These are phyloP conservation scores for Macroramphosus scolopax DNA, from an alignment of 2,797 vertebrate genomes.

Conservation along the genomic window DNA sequence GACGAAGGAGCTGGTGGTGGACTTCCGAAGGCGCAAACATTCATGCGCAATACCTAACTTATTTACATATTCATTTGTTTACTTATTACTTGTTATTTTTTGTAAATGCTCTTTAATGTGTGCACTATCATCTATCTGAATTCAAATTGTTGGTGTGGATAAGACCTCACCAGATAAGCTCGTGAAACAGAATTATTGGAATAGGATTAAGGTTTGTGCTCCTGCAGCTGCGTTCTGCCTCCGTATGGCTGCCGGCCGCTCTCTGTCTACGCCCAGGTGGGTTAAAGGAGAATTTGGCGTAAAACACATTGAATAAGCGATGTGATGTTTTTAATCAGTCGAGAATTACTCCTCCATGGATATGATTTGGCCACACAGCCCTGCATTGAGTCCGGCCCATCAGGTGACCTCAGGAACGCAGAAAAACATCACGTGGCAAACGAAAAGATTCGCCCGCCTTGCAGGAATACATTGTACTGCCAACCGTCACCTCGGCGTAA, in stretches of 20 bases:
- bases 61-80: no score
- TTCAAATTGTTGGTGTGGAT: neutral
- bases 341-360: slow-evolving; percentile 64
- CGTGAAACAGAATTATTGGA: neutral
- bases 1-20: no score
- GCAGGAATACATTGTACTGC: slow-evolving; percentile 70
- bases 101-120: no score
- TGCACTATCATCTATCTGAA: no score
- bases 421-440: slow-evolving; percentile 81
- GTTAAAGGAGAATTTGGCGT: slow-evolving; percentile 28
- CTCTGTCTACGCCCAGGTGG: slow-evolving; percentile 22
- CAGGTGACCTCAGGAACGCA: slow-evolving; percentile 84
- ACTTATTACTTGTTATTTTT: no score
- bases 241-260: slow-evolving; percentile 9
- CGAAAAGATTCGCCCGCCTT: slow-evolving; percentile 52
- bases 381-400: slow-evolving; percentile 76
- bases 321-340: slow-evolving; percentile 70
- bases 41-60: no score
- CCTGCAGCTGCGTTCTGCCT: neutral
- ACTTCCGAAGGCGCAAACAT: no score
- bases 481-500: slow-evolving; percentile 33
- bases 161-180: neutral
- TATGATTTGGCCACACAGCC: slow-evolving; percentile 75
- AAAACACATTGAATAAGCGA: slow-evolving; percentile 53
- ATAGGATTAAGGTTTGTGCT: neutral